A percentile compares a stretch with the other conserved stretches of the same genome.
Evolutionary conservation across 2,888 invertebrate species (phyloP).

Genomic region (Aporophyla nigra): DNA sequence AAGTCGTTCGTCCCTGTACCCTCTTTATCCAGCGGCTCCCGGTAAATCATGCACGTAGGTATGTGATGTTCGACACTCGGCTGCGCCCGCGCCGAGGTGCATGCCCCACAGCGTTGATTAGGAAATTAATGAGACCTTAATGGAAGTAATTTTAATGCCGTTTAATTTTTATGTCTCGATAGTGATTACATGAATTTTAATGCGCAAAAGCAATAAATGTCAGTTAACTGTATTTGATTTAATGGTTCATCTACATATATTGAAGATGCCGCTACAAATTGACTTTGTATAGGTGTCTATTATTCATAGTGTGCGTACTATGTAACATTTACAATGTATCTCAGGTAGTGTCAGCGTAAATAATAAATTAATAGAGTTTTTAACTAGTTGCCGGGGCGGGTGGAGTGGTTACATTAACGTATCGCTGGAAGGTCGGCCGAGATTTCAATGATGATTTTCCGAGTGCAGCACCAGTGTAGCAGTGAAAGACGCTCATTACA

Average conservation of each 20-base stretch:
- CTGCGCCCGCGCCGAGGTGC: slow-evolving; percentile 56
- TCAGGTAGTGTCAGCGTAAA: slow-evolving; percentile 74
- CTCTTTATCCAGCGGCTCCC: slow-evolving; percentile 67
- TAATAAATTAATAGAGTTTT: slow-evolving; percentile 72
- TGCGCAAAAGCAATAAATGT: slow-evolving; percentile 85
- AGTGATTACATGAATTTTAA: slow-evolving; percentile 86
- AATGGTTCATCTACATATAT: slow-evolving; percentile 76
- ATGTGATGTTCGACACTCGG: slow-evolving; percentile 68
- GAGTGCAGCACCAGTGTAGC: slow-evolving; percentile 64
- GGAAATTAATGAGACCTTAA: slow-evolving; percentile 88
- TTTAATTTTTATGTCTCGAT: slow-evolving; percentile 83
- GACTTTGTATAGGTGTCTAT: slow-evolving; percentile 74
- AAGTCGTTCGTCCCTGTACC: slow-evolving; percentile 67
- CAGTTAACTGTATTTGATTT: slow-evolving; percentile 80
- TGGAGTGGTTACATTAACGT: slow-evolving; percentile 45
- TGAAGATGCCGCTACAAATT: slow-evolving; percentile 81
- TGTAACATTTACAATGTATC: slow-evolving; percentile 73
- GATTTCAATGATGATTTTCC: slow-evolving; percentile 64
- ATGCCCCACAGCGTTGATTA: slow-evolving; percentile 86
- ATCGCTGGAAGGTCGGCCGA: slow-evolving; percentile 46
- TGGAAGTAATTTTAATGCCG: slow-evolving; percentile 85
- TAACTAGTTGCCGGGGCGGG: slow-evolving; percentile 52
- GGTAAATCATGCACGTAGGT: slow-evolving; percentile 84
- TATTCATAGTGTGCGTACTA: slow-evolving; percentile 72
- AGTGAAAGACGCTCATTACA: slow-evolving; percentile 77